Evolutionary conservation across 2,113 vertebrate genomes (phyloP).

Genomic region (Heliornis fulica): DNA sequence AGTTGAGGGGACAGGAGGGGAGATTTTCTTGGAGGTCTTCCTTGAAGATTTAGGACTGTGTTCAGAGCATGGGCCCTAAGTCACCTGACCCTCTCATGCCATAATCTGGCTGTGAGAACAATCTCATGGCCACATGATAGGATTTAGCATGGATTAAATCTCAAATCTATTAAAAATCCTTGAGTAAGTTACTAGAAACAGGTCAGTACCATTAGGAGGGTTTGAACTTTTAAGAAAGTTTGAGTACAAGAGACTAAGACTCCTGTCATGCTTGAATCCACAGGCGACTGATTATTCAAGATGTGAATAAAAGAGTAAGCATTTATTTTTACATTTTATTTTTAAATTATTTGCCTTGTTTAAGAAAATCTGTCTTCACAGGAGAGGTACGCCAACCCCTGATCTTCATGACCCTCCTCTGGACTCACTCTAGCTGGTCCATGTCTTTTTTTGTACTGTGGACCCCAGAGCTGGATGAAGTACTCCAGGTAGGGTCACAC

Average conservation of each 20-base stretch:
- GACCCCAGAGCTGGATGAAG: no score
- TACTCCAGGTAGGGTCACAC: no score
- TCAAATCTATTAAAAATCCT: constrained; percentile 4
- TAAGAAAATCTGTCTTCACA: neutral
- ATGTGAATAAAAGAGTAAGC: neutral
- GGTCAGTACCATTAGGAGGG: neutral
- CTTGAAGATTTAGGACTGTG: neutral
- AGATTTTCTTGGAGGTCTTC: neutral
- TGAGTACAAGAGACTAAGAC: neutral
- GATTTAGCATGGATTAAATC: constrained; percentile 35
- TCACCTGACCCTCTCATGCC: neutral
- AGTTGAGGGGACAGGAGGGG: neutral
- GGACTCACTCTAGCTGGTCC: no score
- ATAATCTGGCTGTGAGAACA: neutral
- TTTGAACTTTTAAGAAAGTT: constrained; percentile 11
- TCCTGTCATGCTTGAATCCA: neutral
- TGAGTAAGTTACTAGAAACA: constrained; percentile 25
- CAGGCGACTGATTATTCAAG: neutral
- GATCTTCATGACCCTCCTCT: no score
- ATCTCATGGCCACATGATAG: neutral
- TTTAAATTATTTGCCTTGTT: neutral
- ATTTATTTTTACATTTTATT: neutral
- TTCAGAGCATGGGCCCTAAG: neutral
- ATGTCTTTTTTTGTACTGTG: no score
- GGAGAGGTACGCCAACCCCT: no score